Percentiles rank a stretch among this genome's conserved stretches.
These are phyloP conservation scores for Pollachius pollachius DNA, from an alignment of 2,113 vertebrate species.

Conservation along the genomic window DNA sequence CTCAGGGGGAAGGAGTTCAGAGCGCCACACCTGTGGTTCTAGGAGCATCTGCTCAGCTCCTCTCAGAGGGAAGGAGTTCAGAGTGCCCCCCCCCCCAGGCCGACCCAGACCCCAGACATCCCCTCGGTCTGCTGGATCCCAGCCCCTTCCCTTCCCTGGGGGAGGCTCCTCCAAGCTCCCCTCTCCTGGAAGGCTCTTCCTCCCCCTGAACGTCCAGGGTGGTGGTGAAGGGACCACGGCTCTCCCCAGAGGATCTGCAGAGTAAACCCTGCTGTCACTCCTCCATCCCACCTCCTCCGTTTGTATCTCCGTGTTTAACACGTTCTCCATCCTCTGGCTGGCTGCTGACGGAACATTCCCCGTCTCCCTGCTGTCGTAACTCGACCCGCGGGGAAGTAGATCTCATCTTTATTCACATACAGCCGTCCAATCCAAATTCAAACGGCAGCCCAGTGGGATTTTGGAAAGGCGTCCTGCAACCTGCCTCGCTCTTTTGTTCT, in stretches of 20 bases:
- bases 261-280: neutral
- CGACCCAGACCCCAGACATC: constrained; percentile 34
- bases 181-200: constrained; percentile 16
- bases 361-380: neutral
- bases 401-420: neutral
- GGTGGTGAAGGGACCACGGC: no score
- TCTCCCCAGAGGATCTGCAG: no score
- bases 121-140: constrained; percentile 30
- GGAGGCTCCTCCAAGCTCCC: constrained; percentile 38
- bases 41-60: constrained; percentile 23
- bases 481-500: neutral
- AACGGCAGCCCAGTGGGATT: neutral
- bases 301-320: constrained; percentile 6
- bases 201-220: constrained; percentile 2
- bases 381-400: neutral
- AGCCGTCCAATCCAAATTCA: neutral
- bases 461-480: neutral
- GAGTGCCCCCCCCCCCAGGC: constrained; percentile 3
- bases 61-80: constrained; percentile 33
- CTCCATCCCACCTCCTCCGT: neutral
- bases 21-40: constrained; percentile 32
- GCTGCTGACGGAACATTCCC: neutral
- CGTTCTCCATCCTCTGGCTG: neutral
- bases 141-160: constrained; percentile 22
- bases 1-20: constrained; percentile 33